Base-by-base conservation (phyloP, 2,797 vertebrate genomes). In the Parotocinclus haroldoi region DNA sequence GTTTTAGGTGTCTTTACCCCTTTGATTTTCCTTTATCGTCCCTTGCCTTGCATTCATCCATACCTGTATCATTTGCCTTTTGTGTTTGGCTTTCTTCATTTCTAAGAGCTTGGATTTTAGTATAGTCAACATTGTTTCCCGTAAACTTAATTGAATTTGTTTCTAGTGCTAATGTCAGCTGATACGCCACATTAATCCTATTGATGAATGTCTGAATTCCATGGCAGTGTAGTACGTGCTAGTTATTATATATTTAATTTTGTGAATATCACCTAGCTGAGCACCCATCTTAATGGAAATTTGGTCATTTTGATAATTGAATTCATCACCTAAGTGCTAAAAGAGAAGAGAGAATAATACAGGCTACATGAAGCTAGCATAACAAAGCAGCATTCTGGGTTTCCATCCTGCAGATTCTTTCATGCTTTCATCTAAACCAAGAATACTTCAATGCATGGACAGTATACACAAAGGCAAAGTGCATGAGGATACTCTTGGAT, bases 221-320 rank as follows among this genome's bases (percentile, higher is more conserved):
- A 92, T 94, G 92, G 91, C 92, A 93, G 90, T 89, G 87, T 88
- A 89, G 88, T 92, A 90, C 90, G 90, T 93, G 92, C 94, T 93
- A 94, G 91, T 94, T 95, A 93, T 93, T 95, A 93, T 94, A 94
- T 93, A 94, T 94, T 91, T 93, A 91, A 94, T 94, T 95, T 93
- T 92, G 90, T 85, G 89, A 93, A 92, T 92, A 92, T 92, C 91
- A 93, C 93, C 92, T 93, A 93, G 89, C 90, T 81, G 88, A 86
- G 83, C 89, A 88, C 91, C 92, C 87, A 88, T 85, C 91, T 91
- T 95, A 95, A 96, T 95, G 91, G 92, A 95, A 94, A 95, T 94
- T 96, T 94, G 94, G 90, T 95, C 93, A 96, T 93, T 94, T 94
- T 94, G 92, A 95, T 94, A 93, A 95, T 96, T 95, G 93, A 95